These are phyloP conservation scores for Phasianus colchicus DNA, from an alignment of 2,113 vertebrate species.

Conservation along the genomic window DNA sequence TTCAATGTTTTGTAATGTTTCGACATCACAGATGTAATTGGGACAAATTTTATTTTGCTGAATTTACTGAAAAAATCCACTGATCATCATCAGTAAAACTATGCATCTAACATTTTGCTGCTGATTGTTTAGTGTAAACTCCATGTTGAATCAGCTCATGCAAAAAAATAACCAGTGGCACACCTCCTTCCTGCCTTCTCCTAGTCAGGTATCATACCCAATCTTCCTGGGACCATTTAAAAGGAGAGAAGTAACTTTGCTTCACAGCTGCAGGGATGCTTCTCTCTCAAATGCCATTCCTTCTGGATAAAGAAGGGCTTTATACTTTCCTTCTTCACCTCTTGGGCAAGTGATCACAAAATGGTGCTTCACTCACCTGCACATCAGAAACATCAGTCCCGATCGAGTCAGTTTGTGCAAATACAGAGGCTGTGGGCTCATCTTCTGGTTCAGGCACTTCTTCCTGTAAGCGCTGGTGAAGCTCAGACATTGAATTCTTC, in stretches of 20 bases:
- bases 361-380: slow-evolving; percentile 59
- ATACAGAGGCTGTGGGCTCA: not conserved
- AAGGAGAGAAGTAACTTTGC: not conserved
- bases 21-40: not conserved
- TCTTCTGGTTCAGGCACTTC: slow-evolving; percentile 57
- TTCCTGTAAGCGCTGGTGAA: slow-evolving; percentile 69
- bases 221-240: not conserved
- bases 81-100: not conserved
- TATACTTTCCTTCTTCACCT: not conserved
- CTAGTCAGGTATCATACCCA: not conserved
- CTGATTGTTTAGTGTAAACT: not conserved
- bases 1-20: not conserved
- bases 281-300: slow-evolving; percentile 4
- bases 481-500: slow-evolving; percentile 71
- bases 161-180: not conserved
- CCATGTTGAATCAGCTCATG: not conserved
- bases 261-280: not conserved
- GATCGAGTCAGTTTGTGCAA: slow-evolving; percentile 15
- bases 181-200: not conserved
- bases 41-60: not conserved
- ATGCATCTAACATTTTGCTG: not conserved
- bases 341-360: not conserved
- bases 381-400: slow-evolving; percentile 37
- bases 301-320: not conserved
- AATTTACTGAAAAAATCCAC: not conserved